A percentile compares a stretch with the other conserved stretches of the same genome.
Conservation (phyloP, 2,888 invertebrate species). For the Drosophila acutilabella region DNA sequence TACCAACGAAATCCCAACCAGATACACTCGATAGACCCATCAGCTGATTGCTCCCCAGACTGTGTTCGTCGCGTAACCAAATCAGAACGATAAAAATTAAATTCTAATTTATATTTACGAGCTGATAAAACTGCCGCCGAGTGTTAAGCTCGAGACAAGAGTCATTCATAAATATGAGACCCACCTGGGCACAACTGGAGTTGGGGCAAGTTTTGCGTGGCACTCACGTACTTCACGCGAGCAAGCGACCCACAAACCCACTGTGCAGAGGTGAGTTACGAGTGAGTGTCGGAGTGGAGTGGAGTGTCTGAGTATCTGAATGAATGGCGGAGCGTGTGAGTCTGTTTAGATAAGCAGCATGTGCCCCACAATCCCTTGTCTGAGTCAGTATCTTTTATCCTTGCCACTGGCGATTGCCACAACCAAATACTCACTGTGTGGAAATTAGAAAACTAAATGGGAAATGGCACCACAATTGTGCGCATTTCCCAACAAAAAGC, state of each 20-base stretch:
- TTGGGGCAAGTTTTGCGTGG: conserved; percentile 53
- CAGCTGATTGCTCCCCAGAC: conserved; percentile 61
- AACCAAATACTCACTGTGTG: conserved; percentile 10
- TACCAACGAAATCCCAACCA: conserved; percentile 41
- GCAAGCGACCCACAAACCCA: conserved; percentile 25
- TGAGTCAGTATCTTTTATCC: conserved; percentile 14
- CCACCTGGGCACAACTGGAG: not conserved
- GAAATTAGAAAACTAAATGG: conserved; percentile 32
- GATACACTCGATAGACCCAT: conserved; percentile 41
- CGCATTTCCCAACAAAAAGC: conserved; percentile 5
- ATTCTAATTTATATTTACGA: conserved; percentile 81
- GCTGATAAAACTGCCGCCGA: conserved; percentile 74
- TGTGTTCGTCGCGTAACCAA: conserved; percentile 4
- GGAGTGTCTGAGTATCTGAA: not conserved
- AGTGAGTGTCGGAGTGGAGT: conserved; percentile 10
- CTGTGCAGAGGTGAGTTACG: conserved; percentile 32
- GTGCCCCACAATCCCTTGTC: conserved; percentile 33
- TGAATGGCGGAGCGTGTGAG: conserved; percentile 29
- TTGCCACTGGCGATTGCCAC: conserved; percentile 16
- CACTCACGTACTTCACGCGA: conserved; percentile 20
- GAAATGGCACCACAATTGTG: not conserved
- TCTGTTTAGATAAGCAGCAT: conserved; percentile 66
- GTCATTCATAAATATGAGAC: conserved; percentile 71
- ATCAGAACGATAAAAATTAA: conserved; percentile 70
- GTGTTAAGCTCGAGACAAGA: conserved; percentile 65